Evolutionary conservation across 2,888 invertebrate species (phyloP).

Genomic region (Heliconius aoede): DNA sequence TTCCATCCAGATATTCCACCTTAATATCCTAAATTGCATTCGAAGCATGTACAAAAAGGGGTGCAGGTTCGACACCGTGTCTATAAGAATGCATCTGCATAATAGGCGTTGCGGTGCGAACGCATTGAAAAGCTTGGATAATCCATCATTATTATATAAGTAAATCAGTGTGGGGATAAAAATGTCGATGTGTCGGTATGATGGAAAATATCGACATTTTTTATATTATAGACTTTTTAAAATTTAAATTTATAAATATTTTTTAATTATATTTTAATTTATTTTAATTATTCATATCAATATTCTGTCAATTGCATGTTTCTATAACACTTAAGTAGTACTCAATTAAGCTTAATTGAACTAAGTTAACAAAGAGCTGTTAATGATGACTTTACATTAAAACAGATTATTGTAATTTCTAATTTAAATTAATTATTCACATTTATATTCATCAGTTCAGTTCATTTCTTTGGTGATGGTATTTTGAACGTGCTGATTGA

Average conservation of each 20-base stretch:
- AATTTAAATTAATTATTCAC: background rate
- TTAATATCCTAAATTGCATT: slow-evolving; percentile 38
- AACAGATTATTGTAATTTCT: background rate
- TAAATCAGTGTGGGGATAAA: slow-evolving; percentile 48
- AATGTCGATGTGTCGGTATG: slow-evolving; percentile 40
- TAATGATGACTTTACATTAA: background rate
- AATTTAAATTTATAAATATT: too few species aligned
- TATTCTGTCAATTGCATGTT: too few species aligned
- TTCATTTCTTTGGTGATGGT: too few species aligned
- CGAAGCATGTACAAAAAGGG: slow-evolving; percentile 38
- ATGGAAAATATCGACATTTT: background rate
- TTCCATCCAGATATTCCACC: background rate
- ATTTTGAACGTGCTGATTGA: background rate
- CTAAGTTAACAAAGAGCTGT: background rate
- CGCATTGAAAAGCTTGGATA: slow-evolving; percentile 66
- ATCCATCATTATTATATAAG: slow-evolving; percentile 68
- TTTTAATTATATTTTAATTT: too few species aligned
- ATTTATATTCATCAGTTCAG: background rate
- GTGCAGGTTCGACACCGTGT: slow-evolving; percentile 77
- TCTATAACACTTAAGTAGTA: too few species aligned
- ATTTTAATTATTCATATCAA: too few species aligned
- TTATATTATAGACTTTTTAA: background rate
- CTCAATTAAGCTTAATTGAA: too few species aligned
- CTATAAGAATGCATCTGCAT: slow-evolving; percentile 75
- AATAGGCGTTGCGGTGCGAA: slow-evolving; percentile 80